These are phyloP conservation scores for Syngnathoides biaculeatus DNA, from an alignment of 2,113 vertebrate genomes.

Conservation along the genomic window DNA sequence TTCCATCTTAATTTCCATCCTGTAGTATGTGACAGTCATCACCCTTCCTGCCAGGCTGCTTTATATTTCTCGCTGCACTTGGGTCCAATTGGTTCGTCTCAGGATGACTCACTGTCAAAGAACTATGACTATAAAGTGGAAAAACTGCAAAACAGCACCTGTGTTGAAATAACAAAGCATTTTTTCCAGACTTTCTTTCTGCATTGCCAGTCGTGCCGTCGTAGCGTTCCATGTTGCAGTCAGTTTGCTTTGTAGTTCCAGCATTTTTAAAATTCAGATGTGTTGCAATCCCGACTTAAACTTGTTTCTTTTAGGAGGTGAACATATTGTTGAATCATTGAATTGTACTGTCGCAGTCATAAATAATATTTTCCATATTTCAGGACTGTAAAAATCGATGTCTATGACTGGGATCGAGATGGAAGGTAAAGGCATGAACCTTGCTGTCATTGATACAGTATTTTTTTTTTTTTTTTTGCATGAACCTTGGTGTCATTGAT, in stretches of 20 bases:
- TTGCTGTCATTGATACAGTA: background rate
- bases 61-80: background rate
- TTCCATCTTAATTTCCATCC: background rate
- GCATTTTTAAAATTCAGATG: background rate
- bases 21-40: background rate
- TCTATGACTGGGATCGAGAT: conserved; percentile 95
- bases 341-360: conserved; percentile 22
- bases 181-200: background rate
- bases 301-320: background rate
- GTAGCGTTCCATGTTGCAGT: background rate
- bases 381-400: conserved; percentile 95
- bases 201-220: background rate
- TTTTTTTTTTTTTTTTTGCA: background rate
- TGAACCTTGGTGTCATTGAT: background rate
- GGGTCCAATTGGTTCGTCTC: background rate
- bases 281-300: background rate
- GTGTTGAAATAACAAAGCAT: background rate
- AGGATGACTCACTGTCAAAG: background rate
- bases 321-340: conserved; percentile 20
- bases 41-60: background rate
- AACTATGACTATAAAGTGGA: background rate
- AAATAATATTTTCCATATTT: conserved; percentile 29
- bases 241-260: background rate
- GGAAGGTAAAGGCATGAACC: conserved; percentile 80
- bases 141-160: background rate